Conservation (phyloP, 2,888 invertebrate genomes). For the Leptopilina myrica region DNA sequence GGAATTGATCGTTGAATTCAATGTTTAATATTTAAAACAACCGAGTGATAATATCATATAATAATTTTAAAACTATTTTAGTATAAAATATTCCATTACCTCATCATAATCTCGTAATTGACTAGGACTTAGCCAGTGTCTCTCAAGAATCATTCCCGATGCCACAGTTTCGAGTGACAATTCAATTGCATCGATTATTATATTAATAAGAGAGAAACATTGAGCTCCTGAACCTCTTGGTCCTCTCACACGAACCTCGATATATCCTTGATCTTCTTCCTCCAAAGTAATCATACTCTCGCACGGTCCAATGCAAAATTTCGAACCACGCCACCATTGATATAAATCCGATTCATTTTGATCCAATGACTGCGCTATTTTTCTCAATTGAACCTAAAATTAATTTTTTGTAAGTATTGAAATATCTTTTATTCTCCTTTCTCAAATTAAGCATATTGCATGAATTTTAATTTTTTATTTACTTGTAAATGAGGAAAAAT, state of each 20-base stretch:
- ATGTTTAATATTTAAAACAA: too few relatives aligned
- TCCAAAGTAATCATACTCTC: constrained; percentile 84
- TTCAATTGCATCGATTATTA: constrained; percentile 81
- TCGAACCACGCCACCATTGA: constrained; percentile 86
- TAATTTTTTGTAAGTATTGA: constrained; percentile 17
- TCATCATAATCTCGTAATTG: constrained; percentile 78
- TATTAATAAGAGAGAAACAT: constrained; percentile 84
- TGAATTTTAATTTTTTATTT: constrained; percentile 43
- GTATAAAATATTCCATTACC: constrained; percentile 50
- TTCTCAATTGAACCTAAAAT: constrained; percentile 79
- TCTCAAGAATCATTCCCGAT: constrained; percentile 83
- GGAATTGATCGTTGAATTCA: too few relatives aligned
- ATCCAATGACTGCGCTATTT: constrained; percentile 78
- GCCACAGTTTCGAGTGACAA: constrained; percentile 81
- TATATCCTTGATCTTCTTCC: constrained; percentile 78
- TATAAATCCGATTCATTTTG: constrained; percentile 82
- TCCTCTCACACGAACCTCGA: constrained; percentile 84
- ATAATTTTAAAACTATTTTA: background rate
- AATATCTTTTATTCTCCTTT: too few relatives aligned
- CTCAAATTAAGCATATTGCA: too few relatives aligned
- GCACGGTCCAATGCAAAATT: constrained; percentile 82
- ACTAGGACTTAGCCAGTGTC: constrained; percentile 81
- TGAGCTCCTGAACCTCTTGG: constrained; percentile 79
- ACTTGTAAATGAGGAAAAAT: constrained; percentile 85
- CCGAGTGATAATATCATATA: too few relatives aligned